Evolutionary conservation across 2,888 invertebrate genomes (phyloP), one percentile per base, ranked within the genome.

Genomic region (Acheta domesticus): DNA sequence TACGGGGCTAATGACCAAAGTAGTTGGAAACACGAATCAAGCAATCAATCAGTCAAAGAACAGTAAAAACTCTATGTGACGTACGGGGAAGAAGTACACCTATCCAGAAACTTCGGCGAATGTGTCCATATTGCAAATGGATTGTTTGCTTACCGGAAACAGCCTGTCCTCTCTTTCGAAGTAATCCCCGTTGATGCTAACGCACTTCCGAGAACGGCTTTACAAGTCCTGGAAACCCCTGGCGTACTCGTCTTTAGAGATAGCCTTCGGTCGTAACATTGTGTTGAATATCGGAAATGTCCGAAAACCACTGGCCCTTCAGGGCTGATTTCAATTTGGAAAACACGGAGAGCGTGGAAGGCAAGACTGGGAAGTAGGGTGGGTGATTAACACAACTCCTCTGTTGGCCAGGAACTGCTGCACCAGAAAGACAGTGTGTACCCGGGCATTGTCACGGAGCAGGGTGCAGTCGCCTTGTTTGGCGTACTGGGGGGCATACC

Each of bases 391-490:
- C 36, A 36, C 36, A 73, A 73, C 73, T 73, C 11, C 73, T 14
- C n/a, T 19, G 12, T 73, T 73, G 73, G 8, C 73, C 73, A 12
- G 73, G 73, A 73, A 73, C 12, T 73, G 73, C 73, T 73, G 73
- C 73, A 75, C 75, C n/a, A 75, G 23, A 11, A 75, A 75, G 23
- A 1, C 23, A 14, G 62, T 62, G 62, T 4, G 11, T 14, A 12
- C 11, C 14, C 23, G 21, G 14, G 20, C 75, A 20, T 11, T 75
- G 23, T 75, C 21, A 11, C 1, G 23, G 75, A 11, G 23, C 1
- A 75, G 14, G 11, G n/a, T 75, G n/a, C 75, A 75, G 14, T 73
- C 73, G n/a, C 73, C 73, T 73, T 73, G 73, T 73, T 73, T 73
- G 73, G 73, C 5, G 73, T 73, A 73, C 11, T 75, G 23, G 21